A percentile compares a stretch with the other conserved stretches of the same genome.
phyloP scores from a whole-genome alignment of 2,888 invertebrate genomes.

The Rhamnusium bicolor region DNA sequence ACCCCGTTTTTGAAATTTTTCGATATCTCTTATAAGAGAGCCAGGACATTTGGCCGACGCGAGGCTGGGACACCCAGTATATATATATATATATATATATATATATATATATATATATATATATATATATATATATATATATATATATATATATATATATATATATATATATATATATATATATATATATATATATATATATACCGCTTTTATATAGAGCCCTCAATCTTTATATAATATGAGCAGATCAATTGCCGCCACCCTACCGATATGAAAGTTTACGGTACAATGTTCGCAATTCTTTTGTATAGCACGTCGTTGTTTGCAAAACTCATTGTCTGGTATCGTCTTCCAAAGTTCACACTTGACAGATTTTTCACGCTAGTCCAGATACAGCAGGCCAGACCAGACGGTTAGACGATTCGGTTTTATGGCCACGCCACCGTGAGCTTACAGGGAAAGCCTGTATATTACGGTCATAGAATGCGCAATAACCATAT shows the following conservation, averaged over 20 bases:
- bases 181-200: neutral
- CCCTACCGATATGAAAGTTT: conserved; percentile 31
- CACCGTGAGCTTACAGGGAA: conserved; percentile 53
- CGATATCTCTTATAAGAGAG: no score
- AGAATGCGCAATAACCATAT: conserved; percentile 60
- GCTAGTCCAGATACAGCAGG: conserved; percentile 50
- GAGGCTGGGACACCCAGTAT: no score
- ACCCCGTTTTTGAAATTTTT: no score
- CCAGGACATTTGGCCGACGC: no score
- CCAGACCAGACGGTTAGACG: conserved; percentile 51
- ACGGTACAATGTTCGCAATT: conserved; percentile 20
- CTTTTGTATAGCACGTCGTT: conserved; percentile 32
- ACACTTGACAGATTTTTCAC: conserved; percentile 58
- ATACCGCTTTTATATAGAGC: conserved; percentile 10
- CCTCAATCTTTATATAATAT: conserved; percentile 22
- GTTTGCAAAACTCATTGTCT: conserved; percentile 36
- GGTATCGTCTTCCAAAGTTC: conserved; percentile 50
- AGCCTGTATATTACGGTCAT: conserved; percentile 58
- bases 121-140: neutral
- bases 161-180: neutral
- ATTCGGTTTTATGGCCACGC: conserved; percentile 57
- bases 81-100: neutral
- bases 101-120: neutral
- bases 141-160: neutral
- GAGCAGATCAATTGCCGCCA: conserved; percentile 31